Conservation (phyloP, 2,888 invertebrate genomes). For the Xylocampa areola region DNA sequence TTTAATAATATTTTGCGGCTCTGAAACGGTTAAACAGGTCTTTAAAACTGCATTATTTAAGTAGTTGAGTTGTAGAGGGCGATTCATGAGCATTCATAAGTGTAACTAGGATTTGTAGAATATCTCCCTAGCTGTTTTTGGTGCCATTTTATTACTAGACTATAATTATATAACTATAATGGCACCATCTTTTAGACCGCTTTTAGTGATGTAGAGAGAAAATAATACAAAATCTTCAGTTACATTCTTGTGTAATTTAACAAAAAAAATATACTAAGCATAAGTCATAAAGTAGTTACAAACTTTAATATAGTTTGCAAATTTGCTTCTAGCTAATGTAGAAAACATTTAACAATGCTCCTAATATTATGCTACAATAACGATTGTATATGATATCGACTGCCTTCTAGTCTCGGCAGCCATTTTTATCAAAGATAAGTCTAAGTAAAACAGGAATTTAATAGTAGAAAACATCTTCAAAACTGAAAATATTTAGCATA, state of each 20-base stretch:
- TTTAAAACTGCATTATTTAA: slow-evolving; percentile 21
- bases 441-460: slow-evolving; percentile 48
- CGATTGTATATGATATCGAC: slow-evolving; percentile 60
- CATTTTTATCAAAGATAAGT: slow-evolving; percentile 53
- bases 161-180: slow-evolving; percentile 4
- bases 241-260: slow-evolving; percentile 15
- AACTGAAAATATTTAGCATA: slow-evolving; percentile 36
- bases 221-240: slow-evolving; percentile 18
- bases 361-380: slow-evolving; percentile 68
- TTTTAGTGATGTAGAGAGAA: neutral
- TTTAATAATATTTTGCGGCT: slow-evolving; percentile 25
- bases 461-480: slow-evolving; percentile 33
- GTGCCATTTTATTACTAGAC: too few relatives aligned
- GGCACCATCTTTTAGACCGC: neutral
- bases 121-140: slow-evolving; percentile 3
- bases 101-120: slow-evolving; percentile 23
- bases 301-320: slow-evolving; percentile 43
- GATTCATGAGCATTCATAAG: slow-evolving; percentile 44
- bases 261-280: slow-evolving; percentile 28
- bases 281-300: slow-evolving; percentile 42
- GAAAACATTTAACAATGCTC: slow-evolving; percentile 74
- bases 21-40: slow-evolving; percentile 15
- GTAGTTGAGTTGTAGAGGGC: slow-evolving; percentile 36
- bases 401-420: slow-evolving; percentile 44
- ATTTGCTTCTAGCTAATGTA: slow-evolving; percentile 68